phyloP scores from a whole-genome alignment of 2,888 invertebrate species.

The Incurvaria masculella region DNA sequence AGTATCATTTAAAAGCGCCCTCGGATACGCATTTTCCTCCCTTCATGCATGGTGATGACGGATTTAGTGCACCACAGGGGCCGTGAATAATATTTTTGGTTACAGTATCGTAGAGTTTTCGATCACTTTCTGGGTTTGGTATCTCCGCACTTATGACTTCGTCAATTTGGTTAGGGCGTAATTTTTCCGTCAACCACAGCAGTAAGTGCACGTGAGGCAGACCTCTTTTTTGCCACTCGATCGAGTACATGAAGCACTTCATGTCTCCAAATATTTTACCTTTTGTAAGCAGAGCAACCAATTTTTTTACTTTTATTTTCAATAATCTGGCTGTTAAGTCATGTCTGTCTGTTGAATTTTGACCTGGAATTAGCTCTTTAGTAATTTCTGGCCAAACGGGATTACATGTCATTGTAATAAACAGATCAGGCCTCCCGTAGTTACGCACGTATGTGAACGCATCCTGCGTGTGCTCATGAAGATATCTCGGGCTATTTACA shows the following conservation, averaged over 20 bases:
- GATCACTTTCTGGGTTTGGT: slow-evolving; percentile 21
- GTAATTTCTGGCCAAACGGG: slow-evolving; percentile 21
- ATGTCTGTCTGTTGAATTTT: slow-evolving; percentile 19
- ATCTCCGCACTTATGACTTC: slow-evolving; percentile 25
- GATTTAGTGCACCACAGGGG: slow-evolving; percentile 29
- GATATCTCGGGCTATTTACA: slow-evolving; percentile 18
- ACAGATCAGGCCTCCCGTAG: slow-evolving; percentile 21
- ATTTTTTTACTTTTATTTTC: slow-evolving; percentile 19
- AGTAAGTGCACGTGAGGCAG: slow-evolving; percentile 12
- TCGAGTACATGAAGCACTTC: slow-evolving; percentile 17
- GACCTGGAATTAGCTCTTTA: slow-evolving; percentile 12
- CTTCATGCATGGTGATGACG: slow-evolving; percentile 28
- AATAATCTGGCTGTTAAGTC: slow-evolving; percentile 21
- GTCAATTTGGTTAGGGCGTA: slow-evolving; percentile 24
- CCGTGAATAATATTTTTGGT: slow-evolving; percentile 32
- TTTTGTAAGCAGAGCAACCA: slow-evolving; percentile 18
- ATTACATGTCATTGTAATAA: slow-evolving; percentile 19
- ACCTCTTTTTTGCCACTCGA: slow-evolving; percentile 15
- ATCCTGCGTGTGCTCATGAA: slow-evolving; percentile 21
- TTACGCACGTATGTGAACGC: slow-evolving; percentile 24
- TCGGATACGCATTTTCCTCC: slow-evolving; percentile 24
- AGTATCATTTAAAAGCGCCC: slow-evolving; percentile 17
- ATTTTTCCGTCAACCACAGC: slow-evolving; percentile 23
- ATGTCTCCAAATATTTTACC: slow-evolving; percentile 17
- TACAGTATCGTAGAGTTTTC: slow-evolving; percentile 23